A percentile compares a stretch with the other conserved stretches of the same genome.
phyloP scores from a whole-genome alignment of 2,113 vertebrate genomes.

The Muntiacus reevesi region DNA sequence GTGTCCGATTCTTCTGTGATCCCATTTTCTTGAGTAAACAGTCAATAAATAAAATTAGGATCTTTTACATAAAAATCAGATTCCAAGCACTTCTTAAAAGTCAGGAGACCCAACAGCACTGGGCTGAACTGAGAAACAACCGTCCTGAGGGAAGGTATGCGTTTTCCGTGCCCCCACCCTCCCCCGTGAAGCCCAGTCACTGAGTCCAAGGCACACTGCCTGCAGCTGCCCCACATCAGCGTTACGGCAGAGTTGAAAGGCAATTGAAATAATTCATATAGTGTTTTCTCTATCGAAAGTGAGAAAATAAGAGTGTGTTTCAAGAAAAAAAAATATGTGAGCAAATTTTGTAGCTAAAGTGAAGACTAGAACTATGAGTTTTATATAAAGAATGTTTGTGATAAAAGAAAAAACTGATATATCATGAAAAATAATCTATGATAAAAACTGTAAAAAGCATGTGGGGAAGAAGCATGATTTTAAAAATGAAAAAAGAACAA shows the following conservation, averaged over 20 bases:
- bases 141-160: rapidly evolving
- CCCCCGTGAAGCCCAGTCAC: background rate
- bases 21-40: background rate
- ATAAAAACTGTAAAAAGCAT: background rate
- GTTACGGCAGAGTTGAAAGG: background rate
- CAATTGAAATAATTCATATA: background rate
- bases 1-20: background rate
- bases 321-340: background rate
- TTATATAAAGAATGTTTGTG: background rate
- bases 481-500: background rate
- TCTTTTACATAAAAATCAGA: background rate
- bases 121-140: background rate
- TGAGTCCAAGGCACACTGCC: background rate
- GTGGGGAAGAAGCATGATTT: background rate
- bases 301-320: background rate
- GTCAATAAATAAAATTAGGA: background rate
- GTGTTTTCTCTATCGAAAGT: background rate
- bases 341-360: background rate
- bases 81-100: background rate
- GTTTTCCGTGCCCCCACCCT: background rate
- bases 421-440: background rate
- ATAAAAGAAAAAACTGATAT: background rate
- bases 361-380: background rate
- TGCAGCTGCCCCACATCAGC: background rate
- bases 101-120: background rate